Conservation (phyloP, 2,113 vertebrate species). For the Hippopotamus amphibius region DNA sequence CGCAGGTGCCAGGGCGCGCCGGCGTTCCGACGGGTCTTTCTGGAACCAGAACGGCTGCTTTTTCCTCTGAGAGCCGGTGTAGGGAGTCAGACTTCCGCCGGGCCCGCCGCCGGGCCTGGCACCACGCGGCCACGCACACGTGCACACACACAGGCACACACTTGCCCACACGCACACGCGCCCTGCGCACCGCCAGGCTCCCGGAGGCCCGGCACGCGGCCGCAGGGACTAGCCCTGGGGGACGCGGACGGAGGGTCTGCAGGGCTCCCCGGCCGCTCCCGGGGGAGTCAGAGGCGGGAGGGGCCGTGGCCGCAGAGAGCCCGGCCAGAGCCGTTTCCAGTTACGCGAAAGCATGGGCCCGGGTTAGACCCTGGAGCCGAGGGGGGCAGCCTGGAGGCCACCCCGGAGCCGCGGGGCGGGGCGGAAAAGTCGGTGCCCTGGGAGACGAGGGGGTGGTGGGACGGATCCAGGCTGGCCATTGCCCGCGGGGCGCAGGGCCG, state of each 20-base stretch:
- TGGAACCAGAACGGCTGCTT: background rate
- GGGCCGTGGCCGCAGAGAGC: background rate
- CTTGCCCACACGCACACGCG: background rate
- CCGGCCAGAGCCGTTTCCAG: background rate
- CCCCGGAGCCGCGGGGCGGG: background rate
- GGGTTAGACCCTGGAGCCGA: constrained; percentile 1
- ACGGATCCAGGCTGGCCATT: background rate
- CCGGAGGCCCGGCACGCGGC: background rate
- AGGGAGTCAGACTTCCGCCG: background rate
- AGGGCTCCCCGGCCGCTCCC: background rate
- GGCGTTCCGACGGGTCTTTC: background rate
- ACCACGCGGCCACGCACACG: background rate
- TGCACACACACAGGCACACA: too few relatives aligned
- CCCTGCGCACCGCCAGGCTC: background rate
- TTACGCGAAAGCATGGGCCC: background rate
- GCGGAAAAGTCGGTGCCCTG: fast-evolving
- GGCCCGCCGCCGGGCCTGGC: background rate
- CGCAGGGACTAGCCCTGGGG: background rate
- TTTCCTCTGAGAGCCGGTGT: background rate
- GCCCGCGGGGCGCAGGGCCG: background rate
- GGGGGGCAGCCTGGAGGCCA: background rate
- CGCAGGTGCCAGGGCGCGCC: fast-evolving
- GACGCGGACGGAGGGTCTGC: background rate
- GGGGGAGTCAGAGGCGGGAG: background rate
- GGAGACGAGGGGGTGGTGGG: fast-evolving